Conservation (phyloP, 2,797 vertebrate genomes). For the Neopelma chrysocephalum region DNA sequence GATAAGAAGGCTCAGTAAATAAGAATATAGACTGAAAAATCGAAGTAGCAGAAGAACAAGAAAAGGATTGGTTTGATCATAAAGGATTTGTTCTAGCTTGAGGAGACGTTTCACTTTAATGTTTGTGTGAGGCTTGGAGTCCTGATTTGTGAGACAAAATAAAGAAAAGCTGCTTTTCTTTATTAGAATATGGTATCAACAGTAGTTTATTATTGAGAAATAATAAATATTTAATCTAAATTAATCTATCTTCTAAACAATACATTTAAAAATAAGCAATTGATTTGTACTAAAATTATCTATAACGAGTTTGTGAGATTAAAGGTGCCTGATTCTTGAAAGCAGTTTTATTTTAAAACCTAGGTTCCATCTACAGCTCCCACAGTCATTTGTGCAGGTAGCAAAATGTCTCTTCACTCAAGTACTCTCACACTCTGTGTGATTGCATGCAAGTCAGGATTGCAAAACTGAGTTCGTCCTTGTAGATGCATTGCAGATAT, state of each 20-base stretch:
- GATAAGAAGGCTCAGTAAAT: not conserved
- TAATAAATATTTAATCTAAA: not conserved
- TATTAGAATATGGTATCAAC: not conserved
- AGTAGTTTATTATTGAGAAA: not conserved
- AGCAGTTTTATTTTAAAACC: not conserved
- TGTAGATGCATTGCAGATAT: not conserved
- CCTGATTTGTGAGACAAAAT: not conserved
- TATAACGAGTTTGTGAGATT: not conserved
- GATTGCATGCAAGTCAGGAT: not conserved
- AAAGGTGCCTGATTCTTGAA: not conserved
- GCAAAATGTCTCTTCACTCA: not conserved
- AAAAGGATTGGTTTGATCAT: not conserved
- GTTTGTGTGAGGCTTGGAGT: not conserved
- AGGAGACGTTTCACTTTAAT: not conserved
- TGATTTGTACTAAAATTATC: not conserved
- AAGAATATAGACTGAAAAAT: not conserved
- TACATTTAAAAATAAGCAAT: not conserved
- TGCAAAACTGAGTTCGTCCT: conserved; percentile 20
- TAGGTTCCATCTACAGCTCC: not conserved
- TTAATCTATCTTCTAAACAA: not conserved
- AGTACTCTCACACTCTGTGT: not conserved
- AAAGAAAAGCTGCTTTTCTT: not conserved
- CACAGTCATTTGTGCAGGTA: not conserved
- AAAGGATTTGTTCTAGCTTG: not conserved
- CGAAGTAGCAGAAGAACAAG: not conserved